Conservation (phyloP, 2,113 vertebrate genomes). For the Charina bottae region DNA sequence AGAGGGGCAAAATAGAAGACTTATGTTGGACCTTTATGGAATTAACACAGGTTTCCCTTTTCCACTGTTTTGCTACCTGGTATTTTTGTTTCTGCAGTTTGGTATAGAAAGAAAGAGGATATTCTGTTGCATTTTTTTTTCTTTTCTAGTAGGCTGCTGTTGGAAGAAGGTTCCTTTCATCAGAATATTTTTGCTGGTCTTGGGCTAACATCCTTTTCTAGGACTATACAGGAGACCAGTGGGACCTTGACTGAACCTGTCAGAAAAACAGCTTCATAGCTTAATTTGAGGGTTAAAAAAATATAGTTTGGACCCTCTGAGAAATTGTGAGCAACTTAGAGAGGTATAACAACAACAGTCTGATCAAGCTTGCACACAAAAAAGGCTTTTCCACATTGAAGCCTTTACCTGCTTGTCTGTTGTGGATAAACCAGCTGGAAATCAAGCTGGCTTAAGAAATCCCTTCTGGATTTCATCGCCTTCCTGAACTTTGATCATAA, state of each 20-base stretch:
- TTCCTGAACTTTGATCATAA: no score
- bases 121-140: neutral
- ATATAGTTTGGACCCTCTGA: no score
- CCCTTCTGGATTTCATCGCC: no score
- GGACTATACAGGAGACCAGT: fast-evolving
- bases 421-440: no score
- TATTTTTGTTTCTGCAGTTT: neutral
- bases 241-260: neutral
- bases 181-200: neutral
- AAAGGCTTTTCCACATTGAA: no score
- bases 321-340: no score
- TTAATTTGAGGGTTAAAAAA: no score
- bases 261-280: neutral
- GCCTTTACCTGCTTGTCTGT: no score
- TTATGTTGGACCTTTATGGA: neutral
- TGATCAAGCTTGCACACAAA: no score
- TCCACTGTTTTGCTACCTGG: neutral
- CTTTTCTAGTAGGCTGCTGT: conserved; percentile 5
- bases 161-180: neutral
- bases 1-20: neutral
- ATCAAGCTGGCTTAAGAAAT: no score
- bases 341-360: no score
- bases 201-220: neutral
- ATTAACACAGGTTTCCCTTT: neutral
- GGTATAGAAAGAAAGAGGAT: conserved; percentile 11